These are phyloP conservation scores for Okapia johnstoni DNA, from an alignment of 2,113 vertebrate species.

Conservation along the genomic window DNA sequence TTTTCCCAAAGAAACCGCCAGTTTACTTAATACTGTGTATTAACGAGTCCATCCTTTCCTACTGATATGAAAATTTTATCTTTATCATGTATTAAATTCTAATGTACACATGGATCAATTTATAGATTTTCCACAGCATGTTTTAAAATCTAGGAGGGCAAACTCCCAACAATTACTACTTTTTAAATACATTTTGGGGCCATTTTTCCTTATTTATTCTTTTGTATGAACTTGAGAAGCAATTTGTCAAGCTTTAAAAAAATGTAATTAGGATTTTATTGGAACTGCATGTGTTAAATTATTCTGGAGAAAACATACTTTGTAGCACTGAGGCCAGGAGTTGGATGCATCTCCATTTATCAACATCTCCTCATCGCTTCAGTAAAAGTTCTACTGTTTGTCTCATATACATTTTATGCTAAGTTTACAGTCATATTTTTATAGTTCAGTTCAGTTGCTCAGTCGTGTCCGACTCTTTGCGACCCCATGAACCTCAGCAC, in stretches of 20 bases:
- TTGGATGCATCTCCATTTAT: not conserved
- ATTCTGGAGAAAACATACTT: not conserved
- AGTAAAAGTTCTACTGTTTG: not conserved
- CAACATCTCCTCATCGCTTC: not conserved
- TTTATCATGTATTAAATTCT: not conserved
- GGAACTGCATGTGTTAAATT: not conserved
- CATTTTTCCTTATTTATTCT: not conserved
- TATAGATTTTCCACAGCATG: not conserved
- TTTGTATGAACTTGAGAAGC: not conserved
- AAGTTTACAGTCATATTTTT: not conserved
- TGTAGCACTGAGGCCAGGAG: not conserved
- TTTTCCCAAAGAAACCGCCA: constrained; percentile 18
- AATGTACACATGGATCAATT: not conserved
- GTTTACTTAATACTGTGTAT: not conserved
- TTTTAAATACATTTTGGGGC: constrained; percentile 13
- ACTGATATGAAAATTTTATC: not conserved
- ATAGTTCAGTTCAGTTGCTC: not conserved
- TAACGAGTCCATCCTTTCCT: not conserved
- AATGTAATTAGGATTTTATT: not conserved
- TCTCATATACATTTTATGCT: not conserved
- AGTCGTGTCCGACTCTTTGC: no score
- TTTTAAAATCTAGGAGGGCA: not conserved
- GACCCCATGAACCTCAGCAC: no score
- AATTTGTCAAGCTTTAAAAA: not conserved
- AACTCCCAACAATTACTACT: not conserved